Evolutionary conservation across 2,888 invertebrate species (phyloP), one percentile per base, ranked within the genome.

Genomic region (Heliconius erato): DNA sequence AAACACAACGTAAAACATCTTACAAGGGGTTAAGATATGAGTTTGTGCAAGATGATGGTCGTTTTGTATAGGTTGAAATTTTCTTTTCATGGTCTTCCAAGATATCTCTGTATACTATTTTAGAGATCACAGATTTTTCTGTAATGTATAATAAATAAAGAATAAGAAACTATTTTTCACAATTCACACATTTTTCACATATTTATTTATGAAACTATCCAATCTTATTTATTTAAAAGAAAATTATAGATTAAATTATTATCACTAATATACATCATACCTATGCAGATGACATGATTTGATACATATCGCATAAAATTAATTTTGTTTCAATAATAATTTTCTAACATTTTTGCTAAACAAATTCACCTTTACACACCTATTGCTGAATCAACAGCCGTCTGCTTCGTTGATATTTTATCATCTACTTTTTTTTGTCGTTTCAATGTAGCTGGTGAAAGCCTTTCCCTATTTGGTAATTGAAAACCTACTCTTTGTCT

Each of bases 361-460:
- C 40, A 26, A 91, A 93, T 93, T 94, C 93, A 94, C 94, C 94
- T 94, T 94, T 94, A 95, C 95, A 92, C 92, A 95, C 95, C 95
- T 95, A 91, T 87, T 86, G 91, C 88, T 84, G 90, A 86, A 85
- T 86, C 85, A 71, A 89, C 84, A 63, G 88, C 71, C 26, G 87
- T 84, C 80, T 90, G 91, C 67, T 86, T 86, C 65, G 89, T 84
- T 49, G 84, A 85, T 11, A 86, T 54, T 2, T 88, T 82, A 54
- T 89, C 90, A 7, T 84, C 67, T 82, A 40, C 78, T 81, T 82
- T 88, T 88, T 83, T 88, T 54, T 77, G 83, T 84, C 86, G 89
- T 78, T 84, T 88, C 78, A 83, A 86, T 19, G 82, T 82, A 49
- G 85, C 85, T 7, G 80, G 79, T 49, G 79, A 19, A 80, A 79